Percentiles rank a stretch among this genome's conserved stretches.
Evolutionary conservation across 2,797 vertebrate genomes (phyloP).

Genomic region (Merluccius polli): DNA sequence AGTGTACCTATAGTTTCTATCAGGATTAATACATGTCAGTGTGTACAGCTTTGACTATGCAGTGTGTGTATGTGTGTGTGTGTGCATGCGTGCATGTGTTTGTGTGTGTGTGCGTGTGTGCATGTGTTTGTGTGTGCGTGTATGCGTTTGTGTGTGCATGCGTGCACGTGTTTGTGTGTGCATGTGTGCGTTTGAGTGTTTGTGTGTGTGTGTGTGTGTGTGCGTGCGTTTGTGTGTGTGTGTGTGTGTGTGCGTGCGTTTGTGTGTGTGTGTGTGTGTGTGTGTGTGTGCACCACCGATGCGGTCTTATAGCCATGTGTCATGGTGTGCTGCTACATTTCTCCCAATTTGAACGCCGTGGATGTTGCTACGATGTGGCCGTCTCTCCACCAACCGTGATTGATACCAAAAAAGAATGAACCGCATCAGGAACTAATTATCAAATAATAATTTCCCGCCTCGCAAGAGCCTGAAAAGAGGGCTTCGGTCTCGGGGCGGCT

Average conservation of each 20-base stretch:
- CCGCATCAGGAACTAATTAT: constrained; percentile 71
- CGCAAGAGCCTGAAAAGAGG: constrained; percentile 45
- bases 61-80: background rate
- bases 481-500: constrained; percentile 38
- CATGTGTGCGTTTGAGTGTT: background rate
- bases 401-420: constrained; percentile 64
- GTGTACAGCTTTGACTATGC: background rate
- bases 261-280: constrained; percentile 8
- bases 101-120: constrained; percentile 3
- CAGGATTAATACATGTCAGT: background rate
- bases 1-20: background rate
- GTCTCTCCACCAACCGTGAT: constrained; percentile 40
- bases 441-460: constrained; percentile 60
- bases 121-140: background rate
- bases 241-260: background rate
- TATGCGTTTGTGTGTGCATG: background rate
- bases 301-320: background rate
- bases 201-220: background rate
- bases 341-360: constrained; percentile 13
- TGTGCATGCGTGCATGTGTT: background rate
- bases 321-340: background rate
- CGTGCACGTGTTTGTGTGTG: background rate
- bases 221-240: background rate
- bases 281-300: background rate
- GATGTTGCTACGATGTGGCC: background rate